Percentiles rank a stretch among this genome's conserved stretches.
Evolutionary conservation across 23 tunicate genomes (phyloP).

Genomic region (Corella eumyota): DNA sequence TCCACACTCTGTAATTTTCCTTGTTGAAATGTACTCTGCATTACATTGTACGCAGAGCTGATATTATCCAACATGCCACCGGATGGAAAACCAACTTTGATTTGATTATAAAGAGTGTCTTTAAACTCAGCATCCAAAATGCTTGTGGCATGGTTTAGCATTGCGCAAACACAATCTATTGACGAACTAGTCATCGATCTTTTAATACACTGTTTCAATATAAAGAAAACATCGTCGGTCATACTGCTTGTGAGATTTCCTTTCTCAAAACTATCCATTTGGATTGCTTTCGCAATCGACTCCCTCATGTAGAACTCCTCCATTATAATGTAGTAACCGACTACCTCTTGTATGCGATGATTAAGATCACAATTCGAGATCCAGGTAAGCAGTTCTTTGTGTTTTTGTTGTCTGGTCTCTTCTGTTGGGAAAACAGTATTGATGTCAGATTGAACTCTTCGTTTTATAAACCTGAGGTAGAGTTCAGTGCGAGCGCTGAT

Average conservation of each 20-base stretch:
- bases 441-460: conserved; percentile 81
- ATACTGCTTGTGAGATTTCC: conserved; percentile 60
- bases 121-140: conserved; percentile 68
- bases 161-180: conserved; percentile 93
- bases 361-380: conserved; percentile 52
- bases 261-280: conserved; percentile 47
- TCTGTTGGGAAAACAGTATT: conserved; percentile 78
- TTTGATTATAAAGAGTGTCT: conserved; percentile 25
- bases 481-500: conserved; percentile 80
- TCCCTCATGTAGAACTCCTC: conserved; percentile 98
- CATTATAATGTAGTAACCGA: conserved; percentile 85
- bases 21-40: conserved; percentile 86
- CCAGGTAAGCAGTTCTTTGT: conserved; percentile 62
- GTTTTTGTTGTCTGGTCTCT: conserved; percentile 36
- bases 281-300: conserved; percentile 75
- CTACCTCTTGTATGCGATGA: conserved; percentile 63
- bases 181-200: conserved; percentile 72
- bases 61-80: conserved; percentile 96
- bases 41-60: conserved; percentile 89
- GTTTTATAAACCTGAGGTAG: conserved; percentile 77
- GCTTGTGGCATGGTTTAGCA: conserved; percentile 76
- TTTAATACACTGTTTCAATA: conserved; percentile 80
- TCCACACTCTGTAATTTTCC: conserved; percentile 90
- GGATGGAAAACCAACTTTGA: conserved; percentile 73
- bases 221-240: conserved; percentile 81